Conservation (phyloP, 2,797 vertebrate genomes). For the Pteropus rufus region DNA sequence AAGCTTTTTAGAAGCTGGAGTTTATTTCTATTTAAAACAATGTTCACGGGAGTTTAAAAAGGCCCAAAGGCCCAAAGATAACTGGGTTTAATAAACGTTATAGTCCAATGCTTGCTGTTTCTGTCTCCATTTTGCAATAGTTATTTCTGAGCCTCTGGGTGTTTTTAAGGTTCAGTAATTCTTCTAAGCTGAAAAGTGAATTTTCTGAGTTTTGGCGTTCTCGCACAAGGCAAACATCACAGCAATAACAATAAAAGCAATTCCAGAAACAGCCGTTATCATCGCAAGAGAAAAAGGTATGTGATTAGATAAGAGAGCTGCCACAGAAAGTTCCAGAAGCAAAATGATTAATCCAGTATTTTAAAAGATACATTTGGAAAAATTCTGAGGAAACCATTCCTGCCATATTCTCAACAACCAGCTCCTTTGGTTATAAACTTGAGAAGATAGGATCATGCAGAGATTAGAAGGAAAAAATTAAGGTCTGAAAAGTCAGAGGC, state of each 20-base stretch:
- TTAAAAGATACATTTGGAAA: not conserved
- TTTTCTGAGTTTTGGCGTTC: not conserved
- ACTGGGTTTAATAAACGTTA: not conserved
- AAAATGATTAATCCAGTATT: not conserved
- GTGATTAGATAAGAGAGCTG: not conserved
- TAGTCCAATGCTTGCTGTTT: not conserved
- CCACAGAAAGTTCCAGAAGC: not conserved
- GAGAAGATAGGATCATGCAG: not conserved
- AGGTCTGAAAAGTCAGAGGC: not conserved
- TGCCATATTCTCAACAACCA: not conserved
- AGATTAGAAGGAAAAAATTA: not conserved
- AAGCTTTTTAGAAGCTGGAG: not conserved
- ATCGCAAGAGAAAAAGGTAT: not conserved
- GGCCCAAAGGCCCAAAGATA: not conserved
- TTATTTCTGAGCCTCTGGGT: not conserved
- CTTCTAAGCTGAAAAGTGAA: not conserved
- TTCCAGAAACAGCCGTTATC: not conserved
- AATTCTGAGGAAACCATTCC: not conserved
- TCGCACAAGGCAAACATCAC: not conserved
- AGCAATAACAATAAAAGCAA: not conserved
- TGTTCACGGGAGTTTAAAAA: not conserved
- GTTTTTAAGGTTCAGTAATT: no score
- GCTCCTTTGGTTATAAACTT: not conserved
- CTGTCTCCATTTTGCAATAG: not conserved
- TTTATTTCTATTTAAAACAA: constrained; percentile 36